Evolutionary conservation across 2,797 vertebrate genomes (phyloP).

Genomic region (Xiphorhynchus erythropygius): DNA sequence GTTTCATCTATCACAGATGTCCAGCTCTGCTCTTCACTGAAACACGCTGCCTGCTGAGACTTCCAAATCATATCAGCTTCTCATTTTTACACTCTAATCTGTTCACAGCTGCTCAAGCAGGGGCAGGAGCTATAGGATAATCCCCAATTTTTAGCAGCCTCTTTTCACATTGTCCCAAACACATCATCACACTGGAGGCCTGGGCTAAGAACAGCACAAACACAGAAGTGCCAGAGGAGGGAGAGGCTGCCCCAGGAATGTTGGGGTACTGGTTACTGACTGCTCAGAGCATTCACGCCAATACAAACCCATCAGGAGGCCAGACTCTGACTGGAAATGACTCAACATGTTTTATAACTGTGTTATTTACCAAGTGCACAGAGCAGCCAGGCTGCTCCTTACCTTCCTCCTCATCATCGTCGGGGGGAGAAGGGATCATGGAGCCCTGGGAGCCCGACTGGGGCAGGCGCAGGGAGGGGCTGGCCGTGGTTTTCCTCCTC

Average conservation of each 20-base stretch:
- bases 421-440: constrained; percentile 91
- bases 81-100: neutral
- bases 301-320: neutral
- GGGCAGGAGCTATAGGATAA: neutral
- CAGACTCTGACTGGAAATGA: neutral
- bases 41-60: neutral
- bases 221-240: neutral
- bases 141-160: neutral
- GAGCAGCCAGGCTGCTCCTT: constrained; percentile 1
- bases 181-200: neutral
- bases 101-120: neutral
- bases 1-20: neutral
- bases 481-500: constrained; percentile 94
- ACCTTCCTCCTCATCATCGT: constrained; percentile 99
- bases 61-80: neutral
- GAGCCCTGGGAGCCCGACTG: constrained; percentile 83
- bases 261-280: neutral
- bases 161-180: constrained; percentile 9
- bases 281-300: neutral
- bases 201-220: neutral
- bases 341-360: neutral
- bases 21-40: neutral
- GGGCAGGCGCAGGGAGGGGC: constrained; percentile 84
- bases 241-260: neutral
- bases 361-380: neutral